These are phyloP conservation scores for Steinernema scapterisci DNA, from an alignment of 2,888 invertebrate species.

Conservation along the genomic window DNA sequence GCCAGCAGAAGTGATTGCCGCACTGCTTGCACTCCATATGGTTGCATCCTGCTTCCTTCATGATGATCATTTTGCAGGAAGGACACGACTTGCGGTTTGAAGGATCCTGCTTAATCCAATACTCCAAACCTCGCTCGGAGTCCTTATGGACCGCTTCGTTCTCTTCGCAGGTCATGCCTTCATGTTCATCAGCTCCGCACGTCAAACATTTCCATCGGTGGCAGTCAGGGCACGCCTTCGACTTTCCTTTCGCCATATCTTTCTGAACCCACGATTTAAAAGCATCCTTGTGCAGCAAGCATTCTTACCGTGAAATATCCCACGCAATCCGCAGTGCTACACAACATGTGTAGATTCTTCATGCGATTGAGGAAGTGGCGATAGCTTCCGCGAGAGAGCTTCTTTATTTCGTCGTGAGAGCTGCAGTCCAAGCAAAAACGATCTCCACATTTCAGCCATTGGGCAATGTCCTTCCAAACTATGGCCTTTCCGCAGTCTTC, in stretches of 20 bases:
- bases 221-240: background rate
- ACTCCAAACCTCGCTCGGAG: conserved; percentile 8
- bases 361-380: background rate
- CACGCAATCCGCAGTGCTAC: background rate
- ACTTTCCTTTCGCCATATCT: background rate
- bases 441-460: background rate
- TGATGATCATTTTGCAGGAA: conserved; percentile 3
- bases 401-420: background rate
- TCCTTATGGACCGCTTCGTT: conserved; percentile 3
- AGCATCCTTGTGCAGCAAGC: too few species aligned
- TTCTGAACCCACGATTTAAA: background rate
- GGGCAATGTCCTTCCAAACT: conserved; percentile 7
- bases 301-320: conserved; percentile 19
- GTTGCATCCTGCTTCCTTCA: conserved; percentile 19
- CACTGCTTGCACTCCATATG: conserved; percentile 10
- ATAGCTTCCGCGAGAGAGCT: conserved; percentile 11
- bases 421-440: conserved; percentile 3
- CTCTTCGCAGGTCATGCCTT: conserved; percentile 22
- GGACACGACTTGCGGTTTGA: background rate
- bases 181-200: background rate
- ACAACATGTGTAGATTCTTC: background rate
- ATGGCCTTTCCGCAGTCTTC: background rate
- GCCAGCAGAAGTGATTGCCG: conserved; percentile 12
- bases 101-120: conserved; percentile 3
- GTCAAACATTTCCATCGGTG: background rate